phyloP scores from a whole-genome alignment of 1,140 invertebrate species.

The Brachionus sp. region DNA sequence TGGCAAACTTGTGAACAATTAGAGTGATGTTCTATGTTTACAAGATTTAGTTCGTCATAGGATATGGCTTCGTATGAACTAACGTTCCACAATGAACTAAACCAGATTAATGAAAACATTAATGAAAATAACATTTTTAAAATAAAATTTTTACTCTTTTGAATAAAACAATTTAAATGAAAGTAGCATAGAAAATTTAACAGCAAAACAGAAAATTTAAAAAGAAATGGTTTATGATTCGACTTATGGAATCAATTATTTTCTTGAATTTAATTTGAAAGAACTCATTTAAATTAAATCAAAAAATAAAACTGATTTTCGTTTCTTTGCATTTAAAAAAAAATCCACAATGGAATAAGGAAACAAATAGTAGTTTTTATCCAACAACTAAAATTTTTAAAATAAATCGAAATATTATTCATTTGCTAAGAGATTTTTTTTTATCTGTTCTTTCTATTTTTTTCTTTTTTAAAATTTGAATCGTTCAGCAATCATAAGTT shows the following conservation, averaged over 20 bases:
- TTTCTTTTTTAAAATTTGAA: too few species aligned
- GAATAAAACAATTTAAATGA: neutral
- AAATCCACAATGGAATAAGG: too few species aligned
- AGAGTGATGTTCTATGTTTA: neutral
- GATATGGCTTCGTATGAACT: neutral
- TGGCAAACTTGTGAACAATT: neutral
- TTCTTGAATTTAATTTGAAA: neutral
- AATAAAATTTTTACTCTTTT: neutral
- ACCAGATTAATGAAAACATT: neutral
- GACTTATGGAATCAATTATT: neutral
- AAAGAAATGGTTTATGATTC: neutral
- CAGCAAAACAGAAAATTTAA: neutral
- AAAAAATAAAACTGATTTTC: too few species aligned
- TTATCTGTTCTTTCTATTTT: too few species aligned
- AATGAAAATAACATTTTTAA: neutral
- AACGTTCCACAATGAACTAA: neutral
- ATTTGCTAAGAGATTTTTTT: too few species aligned
- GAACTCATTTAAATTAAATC: neutral
- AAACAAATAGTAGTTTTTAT: too few species aligned
- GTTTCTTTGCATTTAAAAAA: too few species aligned
- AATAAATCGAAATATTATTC: too few species aligned
- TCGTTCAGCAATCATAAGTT: too few species aligned
- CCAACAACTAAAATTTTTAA: too few species aligned
- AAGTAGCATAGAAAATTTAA: too few species aligned
- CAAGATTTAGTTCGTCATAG: neutral